Conservation (phyloP, 2,888 invertebrate genomes). For the Spisula solida region DNA sequence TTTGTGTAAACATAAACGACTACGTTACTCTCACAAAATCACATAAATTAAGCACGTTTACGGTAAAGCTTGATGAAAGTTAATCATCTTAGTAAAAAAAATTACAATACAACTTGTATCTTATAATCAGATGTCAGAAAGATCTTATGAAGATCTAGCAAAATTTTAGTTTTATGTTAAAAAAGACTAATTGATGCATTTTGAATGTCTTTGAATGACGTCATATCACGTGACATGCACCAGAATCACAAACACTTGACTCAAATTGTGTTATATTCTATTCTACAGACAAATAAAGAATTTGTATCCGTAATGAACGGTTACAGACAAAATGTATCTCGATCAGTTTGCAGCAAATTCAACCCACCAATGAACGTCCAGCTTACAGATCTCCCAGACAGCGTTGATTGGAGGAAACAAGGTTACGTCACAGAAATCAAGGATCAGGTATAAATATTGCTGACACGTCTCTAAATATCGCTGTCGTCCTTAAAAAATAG, state of each 20-base stretch:
- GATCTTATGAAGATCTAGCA: no score
- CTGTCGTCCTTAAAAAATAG: background rate
- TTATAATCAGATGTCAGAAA: no score
- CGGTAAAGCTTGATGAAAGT: no score
- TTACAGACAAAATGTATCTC: conserved; percentile 25
- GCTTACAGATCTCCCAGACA: conserved; percentile 64
- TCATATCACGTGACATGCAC: no score
- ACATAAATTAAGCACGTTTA: no score
- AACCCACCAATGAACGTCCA: conserved; percentile 61
- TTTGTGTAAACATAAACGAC: no score
- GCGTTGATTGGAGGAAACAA: conserved; percentile 84
- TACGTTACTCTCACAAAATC: no score
- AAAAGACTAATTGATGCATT: no score
- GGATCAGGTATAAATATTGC: conserved; percentile 78
- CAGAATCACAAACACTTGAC: background rate
- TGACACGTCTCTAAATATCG: background rate
- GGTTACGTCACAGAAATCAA: conserved; percentile 85
- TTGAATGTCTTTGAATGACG: no score
- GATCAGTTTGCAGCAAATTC: conserved; percentile 45
- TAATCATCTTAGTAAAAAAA: no score
- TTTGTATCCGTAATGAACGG: conserved; percentile 71
- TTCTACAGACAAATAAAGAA: conserved; percentile 65
- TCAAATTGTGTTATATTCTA: background rate
- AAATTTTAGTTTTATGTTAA: no score
- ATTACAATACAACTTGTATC: no score